Conservation (phyloP, 2,113 vertebrate species). For the human (Homo sapiens) region DNA sequence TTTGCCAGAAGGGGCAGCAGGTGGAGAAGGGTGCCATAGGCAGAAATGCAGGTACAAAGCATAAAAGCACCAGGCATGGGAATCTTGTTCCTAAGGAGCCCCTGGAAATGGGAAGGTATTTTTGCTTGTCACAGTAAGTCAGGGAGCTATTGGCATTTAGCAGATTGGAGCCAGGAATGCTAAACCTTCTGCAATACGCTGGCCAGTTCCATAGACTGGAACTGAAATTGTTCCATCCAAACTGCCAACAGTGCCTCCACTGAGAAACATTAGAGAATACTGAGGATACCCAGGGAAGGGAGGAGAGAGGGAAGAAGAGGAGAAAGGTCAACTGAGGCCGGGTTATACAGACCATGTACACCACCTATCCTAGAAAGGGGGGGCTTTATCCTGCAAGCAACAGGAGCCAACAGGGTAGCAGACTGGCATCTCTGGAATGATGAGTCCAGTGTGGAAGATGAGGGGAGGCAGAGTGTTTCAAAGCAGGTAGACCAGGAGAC, state of each 20-base stretch:
- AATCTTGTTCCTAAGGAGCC: background rate
- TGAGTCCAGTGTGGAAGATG: background rate
- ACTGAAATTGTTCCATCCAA: background rate
- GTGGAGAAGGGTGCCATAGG: background rate
- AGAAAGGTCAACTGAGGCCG: background rate
- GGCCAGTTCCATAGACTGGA: background rate
- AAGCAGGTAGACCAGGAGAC: background rate
- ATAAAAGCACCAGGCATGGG: rapidly evolving
- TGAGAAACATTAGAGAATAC: background rate
- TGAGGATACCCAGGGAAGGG: background rate
- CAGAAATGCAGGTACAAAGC: background rate
- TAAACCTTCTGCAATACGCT: too few species aligned
- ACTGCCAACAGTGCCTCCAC: background rate
- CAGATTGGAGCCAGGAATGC: background rate
- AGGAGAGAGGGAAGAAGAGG: background rate
- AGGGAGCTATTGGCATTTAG: background rate
- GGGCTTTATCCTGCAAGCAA: background rate
- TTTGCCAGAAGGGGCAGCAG: background rate
- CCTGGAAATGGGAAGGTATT: background rate
- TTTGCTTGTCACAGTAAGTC: background rate
- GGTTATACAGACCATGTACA: background rate
- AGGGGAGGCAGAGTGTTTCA: rapidly evolving
- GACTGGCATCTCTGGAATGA: background rate
- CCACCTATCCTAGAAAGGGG: background rate
- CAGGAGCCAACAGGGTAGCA: background rate